A percentile compares a stretch with the other conserved stretches of the same genome.
Evolutionary conservation across 2,113 vertebrate genomes (phyloP).

Genomic region (Phalacrocorax carbo): DNA sequence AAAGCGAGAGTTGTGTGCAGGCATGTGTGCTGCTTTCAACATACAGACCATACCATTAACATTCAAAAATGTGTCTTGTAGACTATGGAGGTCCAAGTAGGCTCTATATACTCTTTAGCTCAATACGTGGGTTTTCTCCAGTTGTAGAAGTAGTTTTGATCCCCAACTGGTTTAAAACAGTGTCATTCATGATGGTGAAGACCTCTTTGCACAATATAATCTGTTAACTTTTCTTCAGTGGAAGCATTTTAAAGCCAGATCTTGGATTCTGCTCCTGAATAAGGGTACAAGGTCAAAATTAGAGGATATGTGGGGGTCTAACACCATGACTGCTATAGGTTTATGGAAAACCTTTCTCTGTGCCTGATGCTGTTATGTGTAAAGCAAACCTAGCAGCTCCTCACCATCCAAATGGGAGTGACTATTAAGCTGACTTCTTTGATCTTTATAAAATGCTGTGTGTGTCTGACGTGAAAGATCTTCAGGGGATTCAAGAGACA

Average conservation of each 20-base stretch:
- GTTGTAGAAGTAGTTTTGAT: background rate
- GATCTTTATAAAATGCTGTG: background rate
- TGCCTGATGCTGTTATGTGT: fast-evolving
- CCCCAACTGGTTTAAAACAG: background rate
- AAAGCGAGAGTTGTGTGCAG: background rate
- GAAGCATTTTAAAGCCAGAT: background rate
- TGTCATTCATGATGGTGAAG: too few relatives aligned
- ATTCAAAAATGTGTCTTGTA: background rate
- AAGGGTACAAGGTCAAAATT: background rate
- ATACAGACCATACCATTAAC: background rate
- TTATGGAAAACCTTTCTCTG: background rate
- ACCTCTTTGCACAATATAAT: background rate
- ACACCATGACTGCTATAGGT: fast-evolving
- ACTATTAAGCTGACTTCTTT: background rate
- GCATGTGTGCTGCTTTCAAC: background rate
- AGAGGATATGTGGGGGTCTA: background rate
- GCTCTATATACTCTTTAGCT: background rate
- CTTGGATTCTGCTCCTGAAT: background rate
- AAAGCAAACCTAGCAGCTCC: background rate
- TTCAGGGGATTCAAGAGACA: background rate
- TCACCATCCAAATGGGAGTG: fast-evolving
- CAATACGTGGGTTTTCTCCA: background rate
- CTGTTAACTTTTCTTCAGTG: background rate
- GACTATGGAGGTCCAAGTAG: background rate
- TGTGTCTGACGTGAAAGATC: background rate